Conservation (phyloP, 2,888 invertebrate species). For the Clivina fossor region DNA sequence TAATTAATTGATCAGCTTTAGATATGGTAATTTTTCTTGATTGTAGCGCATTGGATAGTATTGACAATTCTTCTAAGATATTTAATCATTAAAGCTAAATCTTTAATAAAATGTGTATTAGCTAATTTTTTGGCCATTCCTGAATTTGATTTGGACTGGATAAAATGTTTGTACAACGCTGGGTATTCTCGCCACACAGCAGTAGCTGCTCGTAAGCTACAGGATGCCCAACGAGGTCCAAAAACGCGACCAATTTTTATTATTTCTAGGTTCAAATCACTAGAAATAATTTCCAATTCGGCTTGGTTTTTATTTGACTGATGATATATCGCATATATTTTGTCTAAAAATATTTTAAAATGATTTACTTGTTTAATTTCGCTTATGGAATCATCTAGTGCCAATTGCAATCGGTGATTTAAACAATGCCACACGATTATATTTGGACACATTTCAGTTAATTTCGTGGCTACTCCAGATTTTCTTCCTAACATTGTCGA, state of each 20-base stretch:
- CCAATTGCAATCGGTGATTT: conserved; percentile 31
- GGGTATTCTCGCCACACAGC: conserved; percentile 15
- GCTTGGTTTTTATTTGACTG: conserved; percentile 29
- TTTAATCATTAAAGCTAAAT: no score
- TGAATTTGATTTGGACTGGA: no score
- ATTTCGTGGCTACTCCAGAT: conserved; percentile 15
- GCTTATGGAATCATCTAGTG: conserved; percentile 34
- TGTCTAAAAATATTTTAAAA: conserved; percentile 36
- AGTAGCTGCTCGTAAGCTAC: conserved; percentile 26
- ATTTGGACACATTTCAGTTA: conserved; percentile 12
- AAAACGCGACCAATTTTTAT: conserved; percentile 35
- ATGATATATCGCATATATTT: conserved; percentile 22
- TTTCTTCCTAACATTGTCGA: conserved; percentile 21
- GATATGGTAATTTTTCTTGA: no score
- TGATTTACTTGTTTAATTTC: conserved; percentile 34
- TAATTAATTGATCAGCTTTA: no score
- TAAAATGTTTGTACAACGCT: no score
- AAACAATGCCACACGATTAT: conserved; percentile 33
- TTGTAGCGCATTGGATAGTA: no score
- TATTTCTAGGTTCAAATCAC: conserved; percentile 28
- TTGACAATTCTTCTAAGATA: no score
- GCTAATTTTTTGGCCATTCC: no score
- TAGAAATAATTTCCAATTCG: conserved; percentile 22
- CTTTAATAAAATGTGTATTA: no score
- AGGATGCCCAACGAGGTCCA: conserved; percentile 33